Evolutionary conservation across 2,888 invertebrate species (phyloP).

Genomic region (Amphipyra tragopoginis): DNA sequence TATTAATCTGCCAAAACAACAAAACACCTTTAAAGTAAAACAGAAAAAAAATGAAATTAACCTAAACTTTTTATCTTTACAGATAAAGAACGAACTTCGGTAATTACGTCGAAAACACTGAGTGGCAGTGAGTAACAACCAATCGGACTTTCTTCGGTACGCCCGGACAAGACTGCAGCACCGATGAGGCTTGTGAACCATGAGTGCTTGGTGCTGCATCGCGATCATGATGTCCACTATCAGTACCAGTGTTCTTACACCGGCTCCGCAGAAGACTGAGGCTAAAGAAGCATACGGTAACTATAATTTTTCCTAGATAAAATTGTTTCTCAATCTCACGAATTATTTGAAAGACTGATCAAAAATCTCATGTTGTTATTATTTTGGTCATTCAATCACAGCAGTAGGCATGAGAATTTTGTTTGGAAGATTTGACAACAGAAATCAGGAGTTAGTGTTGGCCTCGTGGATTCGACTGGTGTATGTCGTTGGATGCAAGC

Average conservation of each 20-base stretch:
- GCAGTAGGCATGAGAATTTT: no score
- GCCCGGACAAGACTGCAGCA: slow-evolving; percentile 67
- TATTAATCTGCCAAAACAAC: no score
- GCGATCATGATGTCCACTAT: slow-evolving; percentile 85
- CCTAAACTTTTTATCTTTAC: slow-evolving; percentile 30
- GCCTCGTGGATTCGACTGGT: no score
- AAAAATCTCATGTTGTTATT: no score
- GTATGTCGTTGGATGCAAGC: no score
- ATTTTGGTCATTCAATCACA: no score
- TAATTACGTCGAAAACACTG: slow-evolving; percentile 14
- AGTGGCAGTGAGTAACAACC: slow-evolving; percentile 21
- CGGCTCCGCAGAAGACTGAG: slow-evolving; percentile 83
- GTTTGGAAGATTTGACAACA: no score
- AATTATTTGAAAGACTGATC: no score
- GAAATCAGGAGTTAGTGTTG: no score
- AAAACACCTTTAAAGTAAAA: no score
- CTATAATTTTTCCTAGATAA: slow-evolving; percentile 22
- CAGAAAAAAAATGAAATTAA: slow-evolving; percentile 1
- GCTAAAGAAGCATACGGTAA: slow-evolving; percentile 82
- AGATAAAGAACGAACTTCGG: slow-evolving; percentile 35
- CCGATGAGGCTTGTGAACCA: slow-evolving; percentile 84
- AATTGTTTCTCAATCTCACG: no score
- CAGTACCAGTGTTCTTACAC: slow-evolving; percentile 81
- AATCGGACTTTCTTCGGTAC: slow-evolving; percentile 51
- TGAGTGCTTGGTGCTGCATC: slow-evolving; percentile 87